Evolutionary conservation across 2,888 invertebrate genomes (phyloP), one percentile per base, ranked within the genome.

Genomic region (Steinernema hermaphroditum): DNA sequence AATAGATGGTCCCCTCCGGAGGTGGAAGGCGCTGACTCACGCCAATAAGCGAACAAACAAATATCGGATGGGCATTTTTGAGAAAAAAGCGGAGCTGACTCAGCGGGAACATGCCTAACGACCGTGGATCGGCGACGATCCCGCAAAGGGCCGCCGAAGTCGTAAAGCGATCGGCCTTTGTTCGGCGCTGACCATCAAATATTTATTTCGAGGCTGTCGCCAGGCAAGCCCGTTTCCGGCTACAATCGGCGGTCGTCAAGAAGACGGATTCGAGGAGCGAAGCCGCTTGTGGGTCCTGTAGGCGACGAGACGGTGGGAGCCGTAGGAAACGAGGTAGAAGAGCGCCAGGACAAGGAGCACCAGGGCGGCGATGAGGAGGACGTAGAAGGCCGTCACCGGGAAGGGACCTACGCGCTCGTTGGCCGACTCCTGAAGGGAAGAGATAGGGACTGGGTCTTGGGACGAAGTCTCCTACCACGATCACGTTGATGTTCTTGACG

Each of bases 341-440:
- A 62, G 19, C 14, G 62, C 77, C 46, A 79, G 75, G 27, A 81
- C 71, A 9, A 81, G 74, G 0, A 80, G 69, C 46, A 81, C 72
- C 6, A 76, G 74, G 14, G 76, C 80, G 27, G 74, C 57, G 37
- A 80, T 77, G 32, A 73, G 74, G 50, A 81, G 77, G 0, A 77
- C 72, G 32, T 81, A 78, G 57, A 81, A 77, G 16, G 77, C 75
- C 16, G 73, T 75, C 9, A 81, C 73, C 0, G 81, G 81, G 19
- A 62, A 62, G 4, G 62, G 62, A 2, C 29, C 62, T 6, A 62
- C 29, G 8, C 62, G 29, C 12, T 24, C 16, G 14, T 29, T 62
- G 12, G 29, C 62, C 32, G 6, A 14, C 29, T 32, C 12, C 62
- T 62, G 32, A 46, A 46, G 46, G 9, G 22, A 16, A 9, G 22